Percentiles rank a stretch among this genome's conserved stretches.
Conservation (phyloP, 2,797 vertebrate genomes). For the Pipistrellus pygmaeus region DNA sequence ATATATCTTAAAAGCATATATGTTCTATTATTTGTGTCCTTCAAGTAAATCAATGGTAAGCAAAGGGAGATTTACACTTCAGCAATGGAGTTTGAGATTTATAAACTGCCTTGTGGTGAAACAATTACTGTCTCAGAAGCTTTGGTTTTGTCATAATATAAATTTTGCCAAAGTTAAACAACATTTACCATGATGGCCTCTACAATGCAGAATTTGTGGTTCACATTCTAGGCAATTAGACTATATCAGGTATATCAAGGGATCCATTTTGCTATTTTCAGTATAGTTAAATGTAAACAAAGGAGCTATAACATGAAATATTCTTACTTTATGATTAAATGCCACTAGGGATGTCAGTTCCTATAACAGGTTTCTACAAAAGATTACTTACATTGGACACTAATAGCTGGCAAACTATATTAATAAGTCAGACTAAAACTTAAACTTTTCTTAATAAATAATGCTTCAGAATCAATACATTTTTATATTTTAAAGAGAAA, state of each 20-base stretch:
- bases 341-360: background rate
- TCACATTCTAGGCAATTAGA: slow-evolving; percentile 1
- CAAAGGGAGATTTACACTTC: background rate
- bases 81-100: background rate
- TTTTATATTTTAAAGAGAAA: background rate
- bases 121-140: slow-evolving; percentile 44
- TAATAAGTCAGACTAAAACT: background rate
- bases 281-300: slow-evolving; percentile 57
- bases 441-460: slow-evolving; percentile 29
- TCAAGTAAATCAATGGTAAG: slow-evolving; percentile 12
- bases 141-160: slow-evolving; percentile 55
- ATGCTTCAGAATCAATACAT: background rate
- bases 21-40: background rate
- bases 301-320: slow-evolving; percentile 21
- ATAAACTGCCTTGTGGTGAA: background rate
- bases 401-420: background rate
- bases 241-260: background rate
- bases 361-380: background rate
- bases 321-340: slow-evolving; percentile 40
- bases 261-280: slow-evolving; percentile 59
- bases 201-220: slow-evolving; percentile 39
- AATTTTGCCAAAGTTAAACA: slow-evolving; percentile 63
- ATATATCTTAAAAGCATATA: background rate
- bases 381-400: background rate
- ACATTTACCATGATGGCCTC: slow-evolving; percentile 9